Evolutionary conservation across 53 echinoderm and acorn worm genomes (phyloP), one percentile per base, ranked within the genome.

Genomic region (Henricia sp.): DNA sequence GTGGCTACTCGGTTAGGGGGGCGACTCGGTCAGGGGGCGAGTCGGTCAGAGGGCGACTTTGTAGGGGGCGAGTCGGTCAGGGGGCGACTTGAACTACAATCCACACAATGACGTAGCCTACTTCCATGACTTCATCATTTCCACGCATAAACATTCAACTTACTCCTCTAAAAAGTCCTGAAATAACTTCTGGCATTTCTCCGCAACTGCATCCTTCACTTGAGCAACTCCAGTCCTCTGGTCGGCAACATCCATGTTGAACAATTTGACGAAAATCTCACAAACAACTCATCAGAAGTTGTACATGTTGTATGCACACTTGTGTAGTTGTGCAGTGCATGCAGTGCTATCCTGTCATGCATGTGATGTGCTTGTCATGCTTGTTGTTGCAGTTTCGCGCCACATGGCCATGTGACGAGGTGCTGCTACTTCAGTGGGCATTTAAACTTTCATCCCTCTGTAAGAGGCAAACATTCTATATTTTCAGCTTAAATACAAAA

Each of bases 201-300:
- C 97, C n/a, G 94, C 92, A 16, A 93, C 89, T 64, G 90, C 97
- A 75, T 96, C 97, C 77, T 93, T 96, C 13, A 96, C 97, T 74
- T 96, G 94, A 41, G 90, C 89, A 43, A 88, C 82, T 38, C 97
- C 97, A 14, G 91, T 94, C 67, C 97, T 80, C 70, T 96, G 97
- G 83, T 96, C 97, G 57, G 93, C 97, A 57, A 96, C 97, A 90
- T 96, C 97, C 97, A 96, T 96, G 40, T n/a, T n/a, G n/a, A n/a
- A n/a, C n/a, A n/a, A n/a, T n/a, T n/a, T n/a, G n/a, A n/a, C n/a
- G n/a, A n/a, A n/a, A n/a, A n/a, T n/a, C n/a, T n/a, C n/a, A n/a
- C n/a, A n/a, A n/a, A n/a, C n/a, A n/a, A n/a, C n/a, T n/a, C n/a
- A n/a, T n/a, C n/a, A n/a, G n/a, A n/a, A n/a, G n/a, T n/a, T n/a